phyloP scores from a whole-genome alignment of 2,797 vertebrate genomes.

The Spizella passerina region DNA sequence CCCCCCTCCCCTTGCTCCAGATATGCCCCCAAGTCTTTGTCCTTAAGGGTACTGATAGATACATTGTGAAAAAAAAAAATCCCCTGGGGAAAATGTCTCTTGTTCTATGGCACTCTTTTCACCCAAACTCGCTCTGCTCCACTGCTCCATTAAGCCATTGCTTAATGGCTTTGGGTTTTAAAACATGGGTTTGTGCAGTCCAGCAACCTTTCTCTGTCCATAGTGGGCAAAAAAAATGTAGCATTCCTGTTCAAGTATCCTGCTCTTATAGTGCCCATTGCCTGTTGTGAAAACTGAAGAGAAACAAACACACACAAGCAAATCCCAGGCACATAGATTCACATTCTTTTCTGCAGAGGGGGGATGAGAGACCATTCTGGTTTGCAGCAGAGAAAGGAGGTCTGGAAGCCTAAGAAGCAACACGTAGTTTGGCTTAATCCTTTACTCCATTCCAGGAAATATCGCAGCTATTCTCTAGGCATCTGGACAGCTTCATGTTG shows the following conservation, averaged over 20 bases:
- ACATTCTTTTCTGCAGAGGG: background rate
- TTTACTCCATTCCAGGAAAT: background rate
- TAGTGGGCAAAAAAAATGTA: background rate
- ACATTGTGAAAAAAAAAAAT: background rate
- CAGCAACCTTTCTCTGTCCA: background rate
- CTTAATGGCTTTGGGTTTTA: background rate
- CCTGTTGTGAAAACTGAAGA: background rate
- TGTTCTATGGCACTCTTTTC: background rate
- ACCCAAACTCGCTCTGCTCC: background rate
- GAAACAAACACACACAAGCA: background rate
- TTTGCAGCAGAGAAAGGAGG: background rate
- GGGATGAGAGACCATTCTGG: background rate
- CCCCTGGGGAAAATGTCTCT: background rate
- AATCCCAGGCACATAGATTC: background rate
- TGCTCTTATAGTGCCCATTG: background rate
- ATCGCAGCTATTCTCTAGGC: background rate
- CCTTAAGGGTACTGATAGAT: background rate
- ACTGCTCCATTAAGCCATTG: rapidly evolving
- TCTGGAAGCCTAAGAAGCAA: background rate
- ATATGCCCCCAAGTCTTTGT: background rate
- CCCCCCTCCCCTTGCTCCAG: background rate
- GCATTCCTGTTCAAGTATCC: background rate
- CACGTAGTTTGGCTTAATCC: background rate
- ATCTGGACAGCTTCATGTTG: background rate
- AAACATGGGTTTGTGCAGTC: background rate